Evolutionary conservation across 2,113 vertebrate species (phyloP).

Genomic region (Chlorocebus sabaeus): DNA sequence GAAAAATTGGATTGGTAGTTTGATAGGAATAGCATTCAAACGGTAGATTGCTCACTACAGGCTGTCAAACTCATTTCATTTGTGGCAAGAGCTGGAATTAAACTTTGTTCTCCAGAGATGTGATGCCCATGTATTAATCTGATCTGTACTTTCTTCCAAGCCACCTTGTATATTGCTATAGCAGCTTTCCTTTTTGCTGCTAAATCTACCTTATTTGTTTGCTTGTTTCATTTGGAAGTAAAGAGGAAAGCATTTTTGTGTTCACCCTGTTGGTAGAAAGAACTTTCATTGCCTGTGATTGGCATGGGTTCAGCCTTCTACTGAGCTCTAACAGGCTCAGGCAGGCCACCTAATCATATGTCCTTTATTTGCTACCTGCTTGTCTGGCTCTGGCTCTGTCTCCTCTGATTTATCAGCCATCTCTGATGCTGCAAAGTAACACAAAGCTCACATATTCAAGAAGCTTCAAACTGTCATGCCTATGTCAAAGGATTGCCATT

Average conservation of each 20-base stretch:
- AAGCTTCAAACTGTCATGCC: neutral
- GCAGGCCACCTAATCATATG: neutral
- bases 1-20: too few relatives aligned
- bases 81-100: conserved; percentile 69
- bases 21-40: too few relatives aligned
- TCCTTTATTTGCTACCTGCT: neutral
- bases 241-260: neutral
- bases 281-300: neutral
- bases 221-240: conserved; percentile 30
- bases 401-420: conserved; percentile 32
- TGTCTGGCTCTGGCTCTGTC: neutral
- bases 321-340: neutral
- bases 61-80: conserved; percentile 64
- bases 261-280: neutral
- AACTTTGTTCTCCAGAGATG: conserved; percentile 61
- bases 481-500: conserved; percentile 1
- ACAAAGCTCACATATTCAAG: neutral
- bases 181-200: neutral
- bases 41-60: conserved; percentile 48
- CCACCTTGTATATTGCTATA: neutral
- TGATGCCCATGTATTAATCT: conserved; percentile 41
- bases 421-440: conserved; percentile 25
- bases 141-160: conserved; percentile 29
- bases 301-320: neutral
- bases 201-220: neutral